Percentiles rank a stretch among this genome's conserved stretches.
These are phyloP conservation scores for Isichthys henryi DNA, from an alignment of 2,113 vertebrate genomes.

Conservation along the genomic window DNA sequence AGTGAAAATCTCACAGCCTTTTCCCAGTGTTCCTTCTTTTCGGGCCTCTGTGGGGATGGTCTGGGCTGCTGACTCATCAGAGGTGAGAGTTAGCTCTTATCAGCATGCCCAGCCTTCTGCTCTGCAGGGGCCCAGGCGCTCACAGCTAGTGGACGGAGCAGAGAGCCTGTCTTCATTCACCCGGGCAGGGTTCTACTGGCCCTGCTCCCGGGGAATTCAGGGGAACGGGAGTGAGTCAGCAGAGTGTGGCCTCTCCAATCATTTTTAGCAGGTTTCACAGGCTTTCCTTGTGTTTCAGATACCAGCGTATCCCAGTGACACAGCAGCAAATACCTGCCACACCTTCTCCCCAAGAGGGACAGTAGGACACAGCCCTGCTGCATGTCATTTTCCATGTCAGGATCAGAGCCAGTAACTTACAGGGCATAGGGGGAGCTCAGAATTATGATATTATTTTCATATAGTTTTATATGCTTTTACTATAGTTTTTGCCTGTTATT, in stretches of 20 bases:
- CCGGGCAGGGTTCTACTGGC: slow-evolving; percentile 26
- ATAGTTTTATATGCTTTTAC: background rate
- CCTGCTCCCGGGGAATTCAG: slow-evolving; percentile 46
- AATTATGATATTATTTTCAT: background rate
- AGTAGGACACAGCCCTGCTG: background rate
- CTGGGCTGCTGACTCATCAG: slow-evolving; percentile 65
- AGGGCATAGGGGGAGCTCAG: background rate
- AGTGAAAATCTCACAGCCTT: background rate
- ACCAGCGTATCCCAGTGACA: slow-evolving; percentile 38
- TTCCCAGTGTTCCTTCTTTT: slow-evolving; percentile 18
- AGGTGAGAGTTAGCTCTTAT: slow-evolving; percentile 57
- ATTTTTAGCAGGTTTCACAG: slow-evolving; percentile 28
- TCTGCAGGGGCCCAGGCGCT: background rate
- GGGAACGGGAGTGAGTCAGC: slow-evolving; percentile 39
- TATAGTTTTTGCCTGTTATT: background rate
- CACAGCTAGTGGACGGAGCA: background rate
- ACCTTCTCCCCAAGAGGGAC: background rate
- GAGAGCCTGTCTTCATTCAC: background rate
- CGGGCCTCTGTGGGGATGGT: slow-evolving; percentile 33
- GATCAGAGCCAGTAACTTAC: background rate
- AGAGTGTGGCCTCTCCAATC: slow-evolving; percentile 31
- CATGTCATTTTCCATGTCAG: background rate
- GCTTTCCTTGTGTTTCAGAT: slow-evolving; percentile 36
- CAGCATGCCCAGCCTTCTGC: slow-evolving; percentile 31
- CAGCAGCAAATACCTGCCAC: slow-evolving; percentile 32